Evolutionary conservation across 2,888 invertebrate genomes (phyloP), one percentile per base, ranked within the genome.

Genomic region (Dromius quadrimaculatus): DNA sequence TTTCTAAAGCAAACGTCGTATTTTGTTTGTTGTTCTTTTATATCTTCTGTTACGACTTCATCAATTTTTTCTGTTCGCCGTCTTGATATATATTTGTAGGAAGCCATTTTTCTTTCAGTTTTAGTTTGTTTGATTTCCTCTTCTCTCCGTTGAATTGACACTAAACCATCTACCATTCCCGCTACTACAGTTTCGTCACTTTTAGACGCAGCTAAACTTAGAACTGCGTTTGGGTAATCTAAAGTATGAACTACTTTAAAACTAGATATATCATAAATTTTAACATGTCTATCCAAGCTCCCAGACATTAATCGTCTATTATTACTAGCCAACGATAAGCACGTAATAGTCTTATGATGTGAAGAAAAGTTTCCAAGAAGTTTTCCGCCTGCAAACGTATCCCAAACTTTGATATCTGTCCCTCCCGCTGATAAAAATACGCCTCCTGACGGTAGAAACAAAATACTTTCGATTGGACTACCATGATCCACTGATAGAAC

Each of bases 291-390:
- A 81, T 99, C 98, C 68, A 98, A 85, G 1, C 96, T 94, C 0
- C 92, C 95, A 0, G 97, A 96, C 76, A 98, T 82, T 15, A 98
- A 85, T 77, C 94, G 87, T 74, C 89, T 91, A 19, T 92, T 92
- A 78, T 93, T 89, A 43, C 91, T 92, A 19, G 93, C 93, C 72
- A 97, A 86, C 74, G 89, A 85, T 57, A 98, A 81, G 74, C 93
- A 92, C 0, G 97, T 98, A 0, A 98, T 90, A 0, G 97, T 95
- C 85, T 98, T 98, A 82, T 97, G 96, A 83, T 99, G 98, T 76
- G 95, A 92, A 1, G 92, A 92, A 73, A 98, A 88, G 76, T 89
- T 90, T 1, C 94, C 90, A 19, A 98, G 81, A 65, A 95, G 84
- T 79, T 92, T 91, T 6, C 97, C 97, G 22, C 95, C 95, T 74